phyloP scores from a whole-genome alignment of 1,140 invertebrate species.

The Drosophila saltans region DNA sequence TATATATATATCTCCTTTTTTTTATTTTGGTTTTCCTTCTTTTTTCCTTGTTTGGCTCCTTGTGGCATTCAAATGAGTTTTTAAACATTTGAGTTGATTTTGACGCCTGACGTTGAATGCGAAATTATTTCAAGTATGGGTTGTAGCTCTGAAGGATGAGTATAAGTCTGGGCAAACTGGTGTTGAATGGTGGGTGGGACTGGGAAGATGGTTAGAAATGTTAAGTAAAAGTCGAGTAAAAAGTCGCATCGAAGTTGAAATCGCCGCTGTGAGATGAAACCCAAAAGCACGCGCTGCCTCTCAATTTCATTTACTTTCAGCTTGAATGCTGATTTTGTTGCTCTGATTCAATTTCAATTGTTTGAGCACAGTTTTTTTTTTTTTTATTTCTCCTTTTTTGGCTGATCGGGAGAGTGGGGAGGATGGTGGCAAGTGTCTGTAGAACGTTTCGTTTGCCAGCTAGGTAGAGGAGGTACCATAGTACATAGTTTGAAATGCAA shows the following conservation, averaged over 20 bases:
- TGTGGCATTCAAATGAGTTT: constrained; percentile 66
- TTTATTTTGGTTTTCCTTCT: neutral
- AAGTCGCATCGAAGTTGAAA: constrained; percentile 2
- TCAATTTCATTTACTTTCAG: constrained; percentile 56
- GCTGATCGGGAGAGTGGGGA: neutral
- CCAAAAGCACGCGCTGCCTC: constrained; percentile 16
- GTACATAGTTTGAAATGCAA: constrained; percentile 53
- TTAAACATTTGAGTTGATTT: constrained; percentile 67
- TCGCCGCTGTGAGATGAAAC: neutral
- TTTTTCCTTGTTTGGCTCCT: constrained; percentile 10
- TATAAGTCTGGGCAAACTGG: neutral
- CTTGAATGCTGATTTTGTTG: constrained; percentile 59
- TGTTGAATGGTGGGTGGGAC: neutral
- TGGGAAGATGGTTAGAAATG: neutral
- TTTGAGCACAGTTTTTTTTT: constrained; percentile 48
- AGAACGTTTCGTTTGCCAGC: neutral
- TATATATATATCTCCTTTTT: neutral
- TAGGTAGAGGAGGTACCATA: constrained; percentile 1
- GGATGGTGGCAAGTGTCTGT: neutral
- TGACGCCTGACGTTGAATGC: constrained; percentile 66
- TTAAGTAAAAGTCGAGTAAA: constrained; percentile 12
- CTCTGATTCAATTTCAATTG: constrained; percentile 67
- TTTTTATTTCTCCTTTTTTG: too few relatives aligned
- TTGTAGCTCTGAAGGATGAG: constrained; percentile 6
- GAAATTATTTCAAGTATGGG: constrained; percentile 61